These are phyloP conservation scores for Wiebesia pumilae DNA, from an alignment of 1,140 invertebrate species.

Conservation along the genomic window DNA sequence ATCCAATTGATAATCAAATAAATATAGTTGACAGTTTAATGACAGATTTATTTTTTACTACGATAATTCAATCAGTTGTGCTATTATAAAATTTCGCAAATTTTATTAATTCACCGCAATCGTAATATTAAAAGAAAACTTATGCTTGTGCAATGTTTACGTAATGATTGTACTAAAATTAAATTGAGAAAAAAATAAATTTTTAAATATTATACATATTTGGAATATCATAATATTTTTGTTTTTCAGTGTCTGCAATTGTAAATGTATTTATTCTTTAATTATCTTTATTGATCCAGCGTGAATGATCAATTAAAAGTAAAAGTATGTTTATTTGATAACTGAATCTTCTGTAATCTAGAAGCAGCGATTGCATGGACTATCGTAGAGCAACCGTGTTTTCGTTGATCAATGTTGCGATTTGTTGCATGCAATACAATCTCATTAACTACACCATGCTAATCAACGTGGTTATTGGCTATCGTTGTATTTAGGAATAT, in stretches of 20 bases:
- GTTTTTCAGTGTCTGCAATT: neutral
- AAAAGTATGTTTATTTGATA: constrained; percentile 19
- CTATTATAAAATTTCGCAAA: too few species aligned
- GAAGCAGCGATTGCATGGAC: neutral
- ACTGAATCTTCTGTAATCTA: neutral
- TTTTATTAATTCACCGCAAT: too few species aligned
- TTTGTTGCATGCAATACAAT: constrained; percentile 44
- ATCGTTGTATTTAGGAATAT: constrained; percentile 11
- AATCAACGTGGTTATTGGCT: constrained; percentile 44
- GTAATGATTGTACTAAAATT: too few species aligned
- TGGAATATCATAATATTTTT: too few species aligned
- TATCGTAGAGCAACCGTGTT: constrained; percentile 13
- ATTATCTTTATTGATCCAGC: neutral
- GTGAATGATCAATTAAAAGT: neutral
- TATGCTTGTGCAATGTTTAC: too few species aligned
- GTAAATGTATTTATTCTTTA: neutral
- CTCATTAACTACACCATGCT: constrained; percentile 46
- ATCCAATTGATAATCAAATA: too few species aligned
- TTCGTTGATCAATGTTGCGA: constrained; percentile 4
- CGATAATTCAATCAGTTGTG: too few species aligned
- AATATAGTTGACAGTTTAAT: too few species aligned
- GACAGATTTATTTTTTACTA: too few species aligned
- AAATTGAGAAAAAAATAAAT: too few species aligned
- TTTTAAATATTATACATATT: too few species aligned
- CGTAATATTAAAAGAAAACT: too few species aligned